phyloP scores from a whole-genome alignment of 2,113 vertebrate species.

The Mormoops blainvillei region DNA sequence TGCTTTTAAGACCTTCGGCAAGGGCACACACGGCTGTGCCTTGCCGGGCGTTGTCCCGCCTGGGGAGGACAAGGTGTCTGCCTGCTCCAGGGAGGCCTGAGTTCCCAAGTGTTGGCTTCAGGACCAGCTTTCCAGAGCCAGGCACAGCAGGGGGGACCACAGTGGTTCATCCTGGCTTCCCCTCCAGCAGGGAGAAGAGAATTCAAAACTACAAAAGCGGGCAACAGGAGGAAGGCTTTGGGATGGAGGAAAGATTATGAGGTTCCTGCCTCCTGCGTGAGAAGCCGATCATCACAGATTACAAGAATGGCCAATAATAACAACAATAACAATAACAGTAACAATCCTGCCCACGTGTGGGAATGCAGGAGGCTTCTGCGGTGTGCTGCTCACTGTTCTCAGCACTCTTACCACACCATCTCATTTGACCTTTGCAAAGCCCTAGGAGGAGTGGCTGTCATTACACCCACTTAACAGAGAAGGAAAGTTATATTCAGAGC shows the following conservation, averaged over 20 bases:
- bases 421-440: neutral
- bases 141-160: neutral
- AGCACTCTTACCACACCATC: accelerated
- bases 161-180: neutral
- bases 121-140: neutral
- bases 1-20: neutral
- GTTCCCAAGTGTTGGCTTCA: neutral
- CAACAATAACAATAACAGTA: accelerated
- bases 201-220: neutral
- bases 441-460: accelerated
- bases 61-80: accelerated
- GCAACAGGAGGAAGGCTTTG: neutral
- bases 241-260: neutral
- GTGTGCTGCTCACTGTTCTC: accelerated
- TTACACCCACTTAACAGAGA: neutral
- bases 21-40: neutral
- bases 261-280: neutral
- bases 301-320: accelerated
- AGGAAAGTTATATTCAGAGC: neutral
- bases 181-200: neutral
- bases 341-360: accelerated
- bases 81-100: neutral
- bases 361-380: accelerated
- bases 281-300: accelerated
- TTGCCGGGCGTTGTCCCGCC: neutral